Evolutionary conservation across 2,113 vertebrate species (phyloP), one percentile per base, ranked within the genome.

Genomic region (Dolichotis patagonum): DNA sequence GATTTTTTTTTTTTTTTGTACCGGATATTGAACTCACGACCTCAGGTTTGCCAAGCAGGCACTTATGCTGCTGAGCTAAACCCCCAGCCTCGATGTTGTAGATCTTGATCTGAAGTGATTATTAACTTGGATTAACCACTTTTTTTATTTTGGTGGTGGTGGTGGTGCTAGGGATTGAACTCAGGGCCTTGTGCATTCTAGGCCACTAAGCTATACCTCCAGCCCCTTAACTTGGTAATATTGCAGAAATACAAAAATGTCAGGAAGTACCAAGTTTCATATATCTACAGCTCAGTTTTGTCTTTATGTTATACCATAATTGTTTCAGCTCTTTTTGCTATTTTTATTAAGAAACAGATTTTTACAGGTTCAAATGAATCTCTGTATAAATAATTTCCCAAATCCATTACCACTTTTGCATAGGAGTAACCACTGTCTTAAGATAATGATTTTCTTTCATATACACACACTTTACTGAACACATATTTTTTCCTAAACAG

Each of bases 281-380:
- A 10, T 73, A 81, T 41, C 12, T 81, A 11, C 14, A 86, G 54
- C 19, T n/a, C 62, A 93, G 73, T 94, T 85, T 94, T 94, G 54
- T 82, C 56, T 93, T 73, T n/a, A 73, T 30, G 46, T 80, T 86
- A 89, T 30, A 28, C 49, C 28, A 17, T 60, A 84, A 60, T 67
- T 80, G 19, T 81, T 90, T 71, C 24, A 65, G 38, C 54, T 71
- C 7, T 71, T 85, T 90, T 85, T 62, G 54, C 67, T 26, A 46
- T 69, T 94, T 83, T 82, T 90, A 41, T 85, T 60, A 60, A 88
- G 35, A 65, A 73, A 87, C 19, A 60, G 69, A 52, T 83, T 77
- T n/a, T 91, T 91, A 49, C 11, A 65, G 7, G 10, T 60, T 65
- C 35, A 83, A 75, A 1, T 87, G 32, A n/a, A 82, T 20, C 83